Evolutionary conservation across 2,113 vertebrate species (phyloP), one percentile per base, ranked within the genome.

Genomic region (Nyctereutes procyonoides): DNA sequence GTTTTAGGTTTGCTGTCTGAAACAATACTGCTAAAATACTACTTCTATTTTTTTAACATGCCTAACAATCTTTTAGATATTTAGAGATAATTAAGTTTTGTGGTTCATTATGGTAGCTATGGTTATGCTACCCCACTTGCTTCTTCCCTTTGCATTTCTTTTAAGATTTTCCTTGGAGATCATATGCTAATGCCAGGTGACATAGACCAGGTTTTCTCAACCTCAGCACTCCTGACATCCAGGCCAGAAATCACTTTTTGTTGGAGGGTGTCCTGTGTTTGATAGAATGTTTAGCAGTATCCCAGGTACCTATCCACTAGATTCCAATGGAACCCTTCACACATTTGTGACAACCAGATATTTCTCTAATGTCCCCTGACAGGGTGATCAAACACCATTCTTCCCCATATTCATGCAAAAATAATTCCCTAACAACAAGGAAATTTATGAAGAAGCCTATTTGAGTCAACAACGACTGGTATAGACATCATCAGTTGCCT

Each of bases 11-110:
- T 93, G 65, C 48, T 17, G 77, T 95, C 55, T 88, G 84, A 87
- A 87, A 30, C 16, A 88, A 88, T 24, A 71, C 22, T 79, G 43
- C 83, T 56, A 17, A 90, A 71, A 51, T 67, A 20, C 67, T 67
- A 8, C 11, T 96, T 86, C 60, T 77, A 28, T 86, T 60, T 95
- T 95, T 95, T 87, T 92, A 56, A 73, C 53, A 89, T 69, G 53
- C 51, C 51, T 88, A 30, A n/a, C 0, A 77, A 87, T 28, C 19
- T 71, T 93, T 90, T 55, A 55, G 20, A 20, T n/a, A 62, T 77
- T 58, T 86, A 79, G 81, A 63, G 26, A 81, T 53, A 81, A 24
- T 60, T 62, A 65, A 48, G 19, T 65, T 60, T n/a, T 63, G 14
- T 43, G 62, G 8, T 35, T 43, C 35, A 32, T 22, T 8, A 3